Evolutionary conservation across 2,797 vertebrate species (phyloP).

Genomic region (Myiothlypis chrysogaster): DNA sequence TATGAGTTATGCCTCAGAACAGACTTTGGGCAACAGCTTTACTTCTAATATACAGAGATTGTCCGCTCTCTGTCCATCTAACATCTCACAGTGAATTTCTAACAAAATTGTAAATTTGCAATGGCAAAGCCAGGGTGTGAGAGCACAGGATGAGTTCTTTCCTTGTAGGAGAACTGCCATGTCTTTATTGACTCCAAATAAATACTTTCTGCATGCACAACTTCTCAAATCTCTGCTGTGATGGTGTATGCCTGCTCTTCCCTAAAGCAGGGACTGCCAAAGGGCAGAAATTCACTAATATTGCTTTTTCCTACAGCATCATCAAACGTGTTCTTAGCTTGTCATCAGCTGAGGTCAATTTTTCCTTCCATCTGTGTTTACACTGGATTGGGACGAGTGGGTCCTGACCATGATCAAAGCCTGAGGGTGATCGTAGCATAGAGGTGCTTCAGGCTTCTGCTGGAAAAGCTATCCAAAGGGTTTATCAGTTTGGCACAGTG

Average conservation of each 20-base stretch:
- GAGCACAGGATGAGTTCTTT: not conserved
- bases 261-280: not conserved
- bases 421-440: not conserved
- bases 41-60: not conserved
- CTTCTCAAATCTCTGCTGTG: not conserved
- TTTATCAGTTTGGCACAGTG: not conserved
- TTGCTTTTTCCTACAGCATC: not conserved
- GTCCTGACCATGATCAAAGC: not conserved
- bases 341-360: not conserved
- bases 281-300: not conserved
- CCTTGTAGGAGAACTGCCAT: not conserved
- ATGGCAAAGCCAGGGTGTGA: not conserved
- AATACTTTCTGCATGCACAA: not conserved
- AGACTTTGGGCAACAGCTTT: not conserved
- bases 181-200: not conserved
- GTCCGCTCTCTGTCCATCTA: not conserved
- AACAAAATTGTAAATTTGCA: not conserved
- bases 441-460: not conserved
- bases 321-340: not conserved
- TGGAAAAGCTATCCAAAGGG: not conserved
- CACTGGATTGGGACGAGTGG: not conserved
- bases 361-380: conserved; percentile 23
- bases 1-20: not conserved
- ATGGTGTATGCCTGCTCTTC: not conserved
- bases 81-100: not conserved